Evolutionary conservation across 2,888 invertebrate species (phyloP), one percentile per base, ranked within the genome.

Genomic region (Apotomis capreana): DNA sequence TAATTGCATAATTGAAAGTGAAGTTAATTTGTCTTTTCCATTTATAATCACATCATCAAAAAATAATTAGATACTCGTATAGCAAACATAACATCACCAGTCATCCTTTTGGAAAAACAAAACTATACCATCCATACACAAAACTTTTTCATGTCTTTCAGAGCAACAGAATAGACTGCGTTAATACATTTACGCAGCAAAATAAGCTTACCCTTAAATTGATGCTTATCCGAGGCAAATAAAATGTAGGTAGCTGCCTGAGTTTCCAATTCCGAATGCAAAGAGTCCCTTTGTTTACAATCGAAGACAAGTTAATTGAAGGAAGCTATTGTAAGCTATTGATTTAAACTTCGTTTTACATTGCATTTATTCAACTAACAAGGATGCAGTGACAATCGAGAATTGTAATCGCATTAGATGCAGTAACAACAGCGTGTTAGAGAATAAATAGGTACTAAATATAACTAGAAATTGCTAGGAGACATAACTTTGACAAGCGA

Each of bases 231-330:
- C 52, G 57, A 73, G 63, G 67, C 73, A 74, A 73, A 74, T 74
- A 74, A 74, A 73, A 74, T 74, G 68, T 74, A 70, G 64, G 60
- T 59, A 70, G 55, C 73, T 67, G 62, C 44, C 60, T 54, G 44
- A 63, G 70, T 52, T 69, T 69, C 68, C 74, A 68, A 74, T 74
- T 73, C 67, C 57, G 63, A 70, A 73, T 70, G 71, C 73, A 68
- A 70, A 74, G 75, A 68, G 64, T 65, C 69, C 68, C 70, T 68
- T 71, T 76, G 69, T 76, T 74, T 75, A 74, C 76, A 68, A 68
- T 68, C 57, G 71, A 68, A 74, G 73, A 75, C 76, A 72, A 75
- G 68, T 65, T 75, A 76, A 76, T 76, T 75, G 74, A 73, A 70
- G 58, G 71, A 62, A 69, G 55, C 57, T 61, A 61, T 69, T 69